Percentiles rank a stretch among this genome's conserved stretches.
Conservation (phyloP, 2,888 invertebrate genomes). For the Caenorhabditis auriculariae region DNA sequence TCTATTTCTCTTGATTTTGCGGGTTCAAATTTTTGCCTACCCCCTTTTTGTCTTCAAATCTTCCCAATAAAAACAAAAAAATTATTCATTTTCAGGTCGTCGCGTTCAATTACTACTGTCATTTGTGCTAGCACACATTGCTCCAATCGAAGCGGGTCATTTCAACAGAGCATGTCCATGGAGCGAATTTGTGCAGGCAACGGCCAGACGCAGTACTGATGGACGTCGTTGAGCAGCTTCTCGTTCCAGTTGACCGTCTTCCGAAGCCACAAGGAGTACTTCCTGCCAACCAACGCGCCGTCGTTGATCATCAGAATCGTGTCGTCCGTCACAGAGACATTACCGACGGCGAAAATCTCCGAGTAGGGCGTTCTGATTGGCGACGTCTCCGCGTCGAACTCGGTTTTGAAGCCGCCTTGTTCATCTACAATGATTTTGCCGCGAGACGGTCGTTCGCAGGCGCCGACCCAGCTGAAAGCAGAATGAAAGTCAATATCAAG, state of each 20-base stretch:
- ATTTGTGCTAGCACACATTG: slow-evolving; percentile 46
- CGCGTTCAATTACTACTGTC: slow-evolving; percentile 63
- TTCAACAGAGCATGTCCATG: too few relatives aligned
- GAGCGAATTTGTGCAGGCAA: slow-evolving; percentile 31
- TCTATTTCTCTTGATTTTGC: too few relatives aligned
- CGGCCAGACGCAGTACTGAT: slow-evolving; percentile 40
- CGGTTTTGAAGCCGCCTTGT: slow-evolving; percentile 26
- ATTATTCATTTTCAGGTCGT: slow-evolving; percentile 43
- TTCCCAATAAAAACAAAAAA: background rate
- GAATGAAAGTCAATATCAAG: background rate
- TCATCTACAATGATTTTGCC: slow-evolving; percentile 23
- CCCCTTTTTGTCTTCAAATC: background rate
- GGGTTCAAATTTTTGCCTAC: too few relatives aligned
- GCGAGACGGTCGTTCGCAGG: slow-evolving; percentile 36
- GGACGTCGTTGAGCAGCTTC: slow-evolving; percentile 20
- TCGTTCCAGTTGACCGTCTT: slow-evolving; percentile 10
- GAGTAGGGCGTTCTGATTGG: slow-evolving; percentile 28
- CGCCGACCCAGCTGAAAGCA: slow-evolving; percentile 37
- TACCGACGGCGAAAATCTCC: slow-evolving; percentile 30
- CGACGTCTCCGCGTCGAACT: slow-evolving; percentile 19
- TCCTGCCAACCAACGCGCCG: slow-evolving; percentile 39
- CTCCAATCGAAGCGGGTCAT: too few relatives aligned
- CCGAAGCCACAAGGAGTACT: slow-evolving; percentile 42
- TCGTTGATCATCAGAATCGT: slow-evolving; percentile 24
- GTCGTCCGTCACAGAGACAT: slow-evolving; percentile 24